Conservation (phyloP, 2,113 vertebrate genomes). For the Hydrochoerus hydrochaeris region DNA sequence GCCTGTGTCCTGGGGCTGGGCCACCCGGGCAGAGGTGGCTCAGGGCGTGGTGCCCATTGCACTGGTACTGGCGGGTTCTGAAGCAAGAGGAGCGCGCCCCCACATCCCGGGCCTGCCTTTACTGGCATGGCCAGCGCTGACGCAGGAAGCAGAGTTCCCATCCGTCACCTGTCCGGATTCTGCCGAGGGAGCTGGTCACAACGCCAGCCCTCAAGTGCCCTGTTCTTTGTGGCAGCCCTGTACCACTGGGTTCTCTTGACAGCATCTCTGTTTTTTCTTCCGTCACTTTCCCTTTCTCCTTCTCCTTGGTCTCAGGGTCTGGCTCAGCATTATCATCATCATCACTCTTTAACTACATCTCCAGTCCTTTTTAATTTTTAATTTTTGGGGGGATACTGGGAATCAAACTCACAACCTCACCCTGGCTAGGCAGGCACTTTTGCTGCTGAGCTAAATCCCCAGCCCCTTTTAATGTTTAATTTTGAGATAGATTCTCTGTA, state of each 20-base stretch:
- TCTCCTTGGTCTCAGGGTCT: not conserved
- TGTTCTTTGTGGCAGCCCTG: not conserved
- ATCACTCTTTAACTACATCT: not conserved
- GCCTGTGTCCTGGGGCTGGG: not conserved
- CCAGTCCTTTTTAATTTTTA: too few relatives aligned
- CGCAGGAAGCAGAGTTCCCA: not conserved
- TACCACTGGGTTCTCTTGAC: not conserved
- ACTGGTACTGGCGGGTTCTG: conserved; percentile 68
- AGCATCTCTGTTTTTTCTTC: not conserved
- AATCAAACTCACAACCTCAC: too few relatives aligned
- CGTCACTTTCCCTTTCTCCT: not conserved
- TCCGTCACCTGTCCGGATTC: not conserved
- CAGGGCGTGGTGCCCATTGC: conserved; percentile 49
- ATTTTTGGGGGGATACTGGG: too few relatives aligned
- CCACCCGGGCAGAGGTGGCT: conserved; percentile 10
- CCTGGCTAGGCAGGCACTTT: too few relatives aligned
- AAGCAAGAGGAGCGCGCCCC: conserved; percentile 51
- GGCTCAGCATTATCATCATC: not conserved
- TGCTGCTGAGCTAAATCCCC: not conserved
- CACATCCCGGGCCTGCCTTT: conserved; percentile 4
- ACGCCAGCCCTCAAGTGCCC: not conserved
- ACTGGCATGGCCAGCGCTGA: not conserved
- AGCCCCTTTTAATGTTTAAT: not conserved
- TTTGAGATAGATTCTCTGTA: not conserved
- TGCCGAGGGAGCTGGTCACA: not conserved